A percentile compares a stretch with the other conserved stretches of the same genome.
These are phyloP conservation scores for Scarus forsteni DNA, from an alignment of 2,797 vertebrate genomes.

Conservation along the genomic window DNA sequence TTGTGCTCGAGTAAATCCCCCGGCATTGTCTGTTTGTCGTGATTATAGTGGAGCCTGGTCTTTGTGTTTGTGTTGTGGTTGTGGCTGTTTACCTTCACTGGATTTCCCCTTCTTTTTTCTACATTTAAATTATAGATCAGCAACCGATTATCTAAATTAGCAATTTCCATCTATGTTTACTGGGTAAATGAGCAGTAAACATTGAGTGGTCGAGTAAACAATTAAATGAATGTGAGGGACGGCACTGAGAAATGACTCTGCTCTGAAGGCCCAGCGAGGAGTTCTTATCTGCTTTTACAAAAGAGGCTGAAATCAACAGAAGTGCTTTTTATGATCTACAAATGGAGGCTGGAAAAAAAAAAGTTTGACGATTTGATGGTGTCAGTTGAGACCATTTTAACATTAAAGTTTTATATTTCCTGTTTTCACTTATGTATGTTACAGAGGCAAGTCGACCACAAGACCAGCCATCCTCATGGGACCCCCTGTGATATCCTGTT, in stretches of 20 bases:
- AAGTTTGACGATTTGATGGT: too few relatives aligned
- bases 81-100: slow-evolving; percentile 52
- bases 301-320: too few relatives aligned
- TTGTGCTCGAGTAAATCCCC: slow-evolving; percentile 14
- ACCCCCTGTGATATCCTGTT: too few relatives aligned
- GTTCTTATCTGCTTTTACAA: too few relatives aligned
- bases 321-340: too few relatives aligned
- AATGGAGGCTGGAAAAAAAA: too few relatives aligned
- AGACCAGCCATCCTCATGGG: too few relatives aligned
- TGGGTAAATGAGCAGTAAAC: slow-evolving; percentile 38
- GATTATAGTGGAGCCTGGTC: slow-evolving; percentile 43
- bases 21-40: slow-evolving; percentile 36
- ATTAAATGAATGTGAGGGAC: slow-evolving; percentile 5
- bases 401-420: too few relatives aligned
- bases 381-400: too few relatives aligned
- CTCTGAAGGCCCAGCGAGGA: slow-evolving; percentile 14
- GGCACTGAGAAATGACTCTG: slow-evolving; percentile 19
- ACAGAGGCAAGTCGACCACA: too few relatives aligned
- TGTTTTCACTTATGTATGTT: too few relatives aligned
- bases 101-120: slow-evolving; percentile 39
- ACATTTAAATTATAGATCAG: slow-evolving; percentile 46
- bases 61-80: slow-evolving; percentile 60
- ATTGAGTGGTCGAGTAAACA: slow-evolving; percentile 40
- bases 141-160: slow-evolving; percentile 22
- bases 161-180: slow-evolving; percentile 45